Evolutionary conservation across 2,888 invertebrate species (phyloP).

Genomic region (Heteropelma amictum): DNA sequence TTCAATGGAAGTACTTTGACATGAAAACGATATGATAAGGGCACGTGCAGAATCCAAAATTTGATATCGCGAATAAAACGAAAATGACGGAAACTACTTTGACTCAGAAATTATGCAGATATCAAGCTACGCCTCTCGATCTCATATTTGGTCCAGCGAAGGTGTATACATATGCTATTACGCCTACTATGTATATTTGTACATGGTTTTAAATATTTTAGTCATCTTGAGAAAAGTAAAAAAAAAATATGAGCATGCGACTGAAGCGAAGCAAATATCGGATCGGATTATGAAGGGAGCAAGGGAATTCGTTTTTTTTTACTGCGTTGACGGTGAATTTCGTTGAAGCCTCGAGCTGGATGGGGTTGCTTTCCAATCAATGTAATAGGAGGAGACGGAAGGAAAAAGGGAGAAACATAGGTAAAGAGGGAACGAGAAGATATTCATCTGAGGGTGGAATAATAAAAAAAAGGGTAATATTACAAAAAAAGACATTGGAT

Average conservation of each 20-base stretch:
- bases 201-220: too few relatives aligned
- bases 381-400: neutral
- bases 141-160: too few relatives aligned
- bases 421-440: constrained; percentile 34
- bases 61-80: too few relatives aligned
- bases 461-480: constrained; percentile 35
- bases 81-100: too few relatives aligned
- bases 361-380: neutral
- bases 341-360: too few relatives aligned
- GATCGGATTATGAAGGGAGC: neutral
- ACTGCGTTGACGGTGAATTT: neutral
- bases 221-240: too few relatives aligned
- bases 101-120: too few relatives aligned
- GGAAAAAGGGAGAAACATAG: neutral
- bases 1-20: constrained; percentile 22
- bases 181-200: too few relatives aligned
- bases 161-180: too few relatives aligned
- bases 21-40: neutral
- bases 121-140: too few relatives aligned
- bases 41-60: too few relatives aligned
- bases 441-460: constrained; percentile 47
- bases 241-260: neutral
- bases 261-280: neutral
- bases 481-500: constrained; percentile 41
- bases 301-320: constrained; percentile 12